phyloP scores from a whole-genome alignment of 2,888 invertebrate genomes.

The Spisula subtruncata region DNA sequence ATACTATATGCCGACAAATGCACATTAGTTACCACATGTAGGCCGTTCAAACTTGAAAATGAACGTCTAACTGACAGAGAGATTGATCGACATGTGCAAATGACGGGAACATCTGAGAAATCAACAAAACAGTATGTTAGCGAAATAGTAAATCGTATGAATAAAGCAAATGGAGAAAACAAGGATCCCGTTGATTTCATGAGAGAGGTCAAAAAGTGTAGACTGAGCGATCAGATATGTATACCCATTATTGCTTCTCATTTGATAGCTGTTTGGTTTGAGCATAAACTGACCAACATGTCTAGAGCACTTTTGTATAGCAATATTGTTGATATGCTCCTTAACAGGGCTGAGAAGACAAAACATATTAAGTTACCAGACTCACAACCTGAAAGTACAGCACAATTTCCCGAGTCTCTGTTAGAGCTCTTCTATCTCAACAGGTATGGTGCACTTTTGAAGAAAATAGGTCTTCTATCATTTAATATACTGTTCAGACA shows the following conservation, averaged over 20 bases:
- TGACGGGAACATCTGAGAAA: background rate
- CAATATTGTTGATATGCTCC: background rate
- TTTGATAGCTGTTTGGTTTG: background rate
- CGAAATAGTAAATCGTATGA: background rate
- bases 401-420: background rate
- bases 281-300: background rate
- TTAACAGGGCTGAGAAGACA: background rate
- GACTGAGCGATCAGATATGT: background rate
- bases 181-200: background rate
- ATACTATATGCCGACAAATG: background rate
- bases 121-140: background rate
- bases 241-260: background rate
- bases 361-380: background rate
- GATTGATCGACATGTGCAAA: background rate
- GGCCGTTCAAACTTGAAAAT: slow-evolving; percentile 2
- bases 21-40: background rate
- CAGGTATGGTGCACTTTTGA: background rate
- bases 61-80: background rate
- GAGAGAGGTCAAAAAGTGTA: background rate
- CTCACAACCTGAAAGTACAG: background rate
- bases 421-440: background rate
- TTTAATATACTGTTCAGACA: background rate
- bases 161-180: background rate
- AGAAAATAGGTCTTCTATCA: slow-evolving; percentile 4
- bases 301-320: background rate